Base-by-base conservation (phyloP, 2,888 invertebrate species). In the Aplocera efformata region DNA sequence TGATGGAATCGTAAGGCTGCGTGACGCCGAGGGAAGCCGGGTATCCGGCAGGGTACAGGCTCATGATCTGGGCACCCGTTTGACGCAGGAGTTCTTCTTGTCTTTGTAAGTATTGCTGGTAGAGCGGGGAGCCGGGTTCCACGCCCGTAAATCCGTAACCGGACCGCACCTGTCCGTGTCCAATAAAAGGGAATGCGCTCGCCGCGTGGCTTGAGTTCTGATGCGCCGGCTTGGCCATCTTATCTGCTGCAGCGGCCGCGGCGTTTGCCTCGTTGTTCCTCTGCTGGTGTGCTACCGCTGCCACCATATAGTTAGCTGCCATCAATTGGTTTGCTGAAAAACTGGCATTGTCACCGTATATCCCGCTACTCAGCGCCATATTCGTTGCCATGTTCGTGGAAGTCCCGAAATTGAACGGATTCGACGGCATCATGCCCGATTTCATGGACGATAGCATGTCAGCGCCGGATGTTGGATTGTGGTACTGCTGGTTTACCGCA, bases 341-440 rank as follows among this genome's bases (percentile, higher is more conserved):
- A 26, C 90, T 90, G 55, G 91, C 88, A 63, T 92, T 92, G 29
- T 93, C 93, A 5, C 86, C 89, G 57, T 92, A 92, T 29, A 92
- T 71, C 8, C 90, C 90, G 7, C 90, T 70, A 41, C 84, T 71
- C 37, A 91, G 72, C 27, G 88, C 80, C 63, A 93, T 81, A 41
- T 91, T 89, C 4, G 93, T 88, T 0, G 88, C 79, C 62, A 93
- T 81, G 43, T 91, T 89, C 2, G 93, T 88, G 0, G 94, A 88
- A 2, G 94, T 90, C 9, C 94, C 94, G 65, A 95, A 96, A 70
- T 95, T 96, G 61, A 96, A 96, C 33, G 96, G 95, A 78, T 94
- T 95, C 13, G 94, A 93, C 5, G 95, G 92, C 50, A 95, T 94
- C 67, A 94, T 93, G 57, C 91, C 91, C 0, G 72, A 60, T 50